Evolutionary conservation across 2,113 vertebrate genomes (phyloP), one percentile per base, ranked within the genome.

Genomic region (Beaufortia kweichowensis): DNA sequence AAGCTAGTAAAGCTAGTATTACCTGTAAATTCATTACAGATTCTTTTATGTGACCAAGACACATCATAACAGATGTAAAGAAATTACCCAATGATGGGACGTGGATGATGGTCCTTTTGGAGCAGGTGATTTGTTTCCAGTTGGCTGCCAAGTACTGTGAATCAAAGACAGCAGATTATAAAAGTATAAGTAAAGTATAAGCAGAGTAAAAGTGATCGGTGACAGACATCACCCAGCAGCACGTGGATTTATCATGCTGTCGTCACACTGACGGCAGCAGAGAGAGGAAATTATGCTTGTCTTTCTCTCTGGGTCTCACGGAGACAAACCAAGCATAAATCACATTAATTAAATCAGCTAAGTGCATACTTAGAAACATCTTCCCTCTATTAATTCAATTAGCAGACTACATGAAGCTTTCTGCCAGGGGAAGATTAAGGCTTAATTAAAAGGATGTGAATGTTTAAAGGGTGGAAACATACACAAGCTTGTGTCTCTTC

Each of bases 381-480:
- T 96, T 94, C 93, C 93, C 83, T 91, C 95, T 96, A 98, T 99
- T 97, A 97, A 97, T 97, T 96, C 95, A 96, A 95, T 98, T 95
- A 97, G 93, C 90, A 95, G 94, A 93, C 94, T 97, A 96, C 96
- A 97, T 92, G 94, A 96, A 94, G 95, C 95, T 93, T 76, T 92
- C 95, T 96, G 95, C 95, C 94, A 95, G 94, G 92, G 94, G 94
- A 95, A 96, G 94, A 98, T 98, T 96, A 96, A 94, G 94, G 93
- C 93, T 97, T 99, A 99, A 98, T 99, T 98, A 98, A 96, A 94
- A 94, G 94, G 94, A 94, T 95, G 95, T 95, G 95, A 96, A 96
- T 97, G 94, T 87, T 91, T 90, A 85, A 88, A 89, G 86, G 82
- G 80, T 80, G 92, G 90, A 84, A 88, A 90, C 89, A 90, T 87